Base-by-base conservation (phyloP, 2,113 vertebrate genomes). In the Trachemys scripta region DNA sequence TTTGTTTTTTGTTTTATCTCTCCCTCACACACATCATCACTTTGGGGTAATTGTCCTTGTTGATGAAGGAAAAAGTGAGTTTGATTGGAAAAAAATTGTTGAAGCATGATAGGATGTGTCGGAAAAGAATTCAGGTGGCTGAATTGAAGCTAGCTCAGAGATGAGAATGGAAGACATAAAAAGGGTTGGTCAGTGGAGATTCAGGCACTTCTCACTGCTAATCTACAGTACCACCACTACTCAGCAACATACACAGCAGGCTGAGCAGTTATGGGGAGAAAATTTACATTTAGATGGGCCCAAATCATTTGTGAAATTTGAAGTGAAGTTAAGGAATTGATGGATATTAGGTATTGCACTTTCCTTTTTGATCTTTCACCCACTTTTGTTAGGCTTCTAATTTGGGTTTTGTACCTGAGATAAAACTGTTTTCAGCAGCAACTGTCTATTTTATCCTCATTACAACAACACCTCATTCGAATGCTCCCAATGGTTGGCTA, bases 1-100 rank as follows among this genome's bases (percentile, higher is more conserved):
- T 78, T 86, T 88, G 69, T 82, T 94, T 94, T 59, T 25, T 29
- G 69, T 94, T 94, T 97, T 94, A 96, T 89, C 76, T 93, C 20
- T 89, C 85, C 84, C 56, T 25, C 29, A 16, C 24, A 47, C 42
- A 78, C 42, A 80, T 95, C 85, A 80, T 90, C 62, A 79, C 84
- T 89, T 78, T 83, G 93, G 95, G 89, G 83, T 95, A 95, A 87
- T 94, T 85, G 87, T 80, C 72, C 90, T 65, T 92, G 75, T n/a
- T 92, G 95, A 88, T 5, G 89, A 85, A 72, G 80, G 95, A 89
- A 95, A 45, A 95, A 93, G 29, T 80, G 84, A 84, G 84, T 95
- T 90, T 94, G 93, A 80, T 91, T 91, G 89, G 65, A 89, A 93
- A 65, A 57, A 56, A 89, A 62, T 82, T n/a, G 57, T 54, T 53